These are phyloP conservation scores for Eulemur mongoz DNA, from an alignment of 2,797 vertebrate species.

Conservation along the genomic window DNA sequence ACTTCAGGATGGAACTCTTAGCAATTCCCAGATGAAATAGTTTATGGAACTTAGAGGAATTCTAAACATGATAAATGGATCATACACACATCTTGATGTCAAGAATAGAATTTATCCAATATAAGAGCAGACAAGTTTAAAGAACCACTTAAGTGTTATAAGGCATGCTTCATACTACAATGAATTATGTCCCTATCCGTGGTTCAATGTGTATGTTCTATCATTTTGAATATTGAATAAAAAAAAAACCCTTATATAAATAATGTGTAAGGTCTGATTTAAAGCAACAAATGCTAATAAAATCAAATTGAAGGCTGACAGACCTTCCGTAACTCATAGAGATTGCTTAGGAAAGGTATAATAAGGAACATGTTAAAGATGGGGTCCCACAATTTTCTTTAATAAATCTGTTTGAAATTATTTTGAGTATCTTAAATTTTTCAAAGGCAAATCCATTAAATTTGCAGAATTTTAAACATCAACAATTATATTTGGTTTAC, in stretches of 20 bases:
- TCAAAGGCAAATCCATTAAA: conserved; percentile 60
- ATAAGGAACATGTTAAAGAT: conserved; percentile 71
- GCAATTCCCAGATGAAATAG: conserved; percentile 76
- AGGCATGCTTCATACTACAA: conserved; percentile 80
- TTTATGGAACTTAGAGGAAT: conserved; percentile 80
- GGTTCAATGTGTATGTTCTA: conserved; percentile 78
- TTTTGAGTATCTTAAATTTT: conserved; percentile 73
- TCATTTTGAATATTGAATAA: conserved; percentile 85
- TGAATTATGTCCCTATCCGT: conserved; percentile 84
- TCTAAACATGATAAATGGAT: conserved; percentile 83
- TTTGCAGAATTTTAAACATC: conserved; percentile 21
- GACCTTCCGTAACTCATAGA: conserved; percentile 78
- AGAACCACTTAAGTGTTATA: conserved; percentile 85
- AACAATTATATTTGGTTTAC: conserved; percentile 40
- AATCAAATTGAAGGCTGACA: conserved; percentile 83
- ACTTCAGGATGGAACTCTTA: conserved; percentile 58
- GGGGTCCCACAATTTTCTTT: conserved; percentile 61
- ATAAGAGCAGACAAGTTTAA: conserved; percentile 85
- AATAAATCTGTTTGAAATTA: conserved; percentile 58
- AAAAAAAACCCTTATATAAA: conserved; percentile 81
- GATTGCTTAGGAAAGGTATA: conserved; percentile 82
- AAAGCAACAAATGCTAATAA: conserved; percentile 86
- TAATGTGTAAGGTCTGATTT: conserved; percentile 85
- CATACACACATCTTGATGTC: conserved; percentile 76
- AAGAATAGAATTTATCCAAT: conserved; percentile 83